These are phyloP conservation scores for Campylomormyrus tamandua DNA, from an alignment of 2,113 vertebrate genomes.

Conservation along the genomic window DNA sequence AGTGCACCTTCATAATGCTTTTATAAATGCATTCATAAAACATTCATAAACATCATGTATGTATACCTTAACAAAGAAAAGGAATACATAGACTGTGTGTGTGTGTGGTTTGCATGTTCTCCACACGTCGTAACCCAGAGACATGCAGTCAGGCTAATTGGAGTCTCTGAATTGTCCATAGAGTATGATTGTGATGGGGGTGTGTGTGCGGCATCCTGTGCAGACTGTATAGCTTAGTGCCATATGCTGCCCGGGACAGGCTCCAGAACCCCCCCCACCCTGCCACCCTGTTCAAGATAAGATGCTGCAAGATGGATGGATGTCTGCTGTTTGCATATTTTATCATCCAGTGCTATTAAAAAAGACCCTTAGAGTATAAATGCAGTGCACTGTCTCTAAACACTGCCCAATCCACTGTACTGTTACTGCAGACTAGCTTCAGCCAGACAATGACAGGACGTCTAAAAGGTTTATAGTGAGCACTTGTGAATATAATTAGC, in stretches of 20 bases:
- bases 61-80: neutral
- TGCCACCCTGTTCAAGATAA: neutral
- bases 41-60: too few relatives aligned
- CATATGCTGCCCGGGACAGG: neutral
- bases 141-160: neutral
- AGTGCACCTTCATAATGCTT: too few relatives aligned
- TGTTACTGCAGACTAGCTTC: neutral
- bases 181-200: neutral
- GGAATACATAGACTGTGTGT: neutral
- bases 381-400: neutral
- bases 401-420: neutral
- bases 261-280: neutral
- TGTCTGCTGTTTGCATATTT: neutral
- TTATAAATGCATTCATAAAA: too few relatives aligned
- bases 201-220: neutral
- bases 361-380: neutral
- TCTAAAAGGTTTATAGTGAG: neutral
- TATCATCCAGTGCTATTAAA: neutral
- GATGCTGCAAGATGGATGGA: neutral
- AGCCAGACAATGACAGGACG: neutral
- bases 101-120: neutral
- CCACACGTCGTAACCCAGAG: neutral
- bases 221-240: neutral
- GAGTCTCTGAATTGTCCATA: neutral
- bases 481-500: neutral